Conservation (phyloP, 2,113 vertebrate genomes). For the Scopus umbretta region DNA sequence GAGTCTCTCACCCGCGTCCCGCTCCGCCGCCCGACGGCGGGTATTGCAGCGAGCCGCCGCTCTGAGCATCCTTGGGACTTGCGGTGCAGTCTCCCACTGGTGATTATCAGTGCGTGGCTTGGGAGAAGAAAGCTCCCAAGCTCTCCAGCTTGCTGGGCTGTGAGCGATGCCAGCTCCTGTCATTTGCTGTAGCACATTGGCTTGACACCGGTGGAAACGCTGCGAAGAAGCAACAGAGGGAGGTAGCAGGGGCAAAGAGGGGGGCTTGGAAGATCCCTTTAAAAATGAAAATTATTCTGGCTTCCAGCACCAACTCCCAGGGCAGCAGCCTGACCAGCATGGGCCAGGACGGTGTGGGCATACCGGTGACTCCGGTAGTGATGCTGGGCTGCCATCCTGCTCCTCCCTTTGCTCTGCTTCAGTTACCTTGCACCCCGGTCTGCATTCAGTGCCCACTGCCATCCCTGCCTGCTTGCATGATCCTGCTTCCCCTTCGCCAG, state of each 20-base stretch:
- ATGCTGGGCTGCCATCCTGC: not conserved
- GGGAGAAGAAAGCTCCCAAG: not conserved
- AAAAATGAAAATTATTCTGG: not conserved
- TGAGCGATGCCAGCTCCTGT: not conserved
- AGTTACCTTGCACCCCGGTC: not conserved
- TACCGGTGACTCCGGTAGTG: not conserved
- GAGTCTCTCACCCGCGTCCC: rapidly evolving
- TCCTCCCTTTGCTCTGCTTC: not conserved
- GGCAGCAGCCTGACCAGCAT: not conserved
- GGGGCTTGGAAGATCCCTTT: not conserved
- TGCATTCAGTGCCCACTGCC: rapidly evolving
- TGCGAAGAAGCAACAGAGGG: not conserved
- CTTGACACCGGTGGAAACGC: not conserved
- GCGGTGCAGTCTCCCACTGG: not conserved
- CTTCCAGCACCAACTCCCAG: not conserved
- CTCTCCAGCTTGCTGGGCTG: not conserved
- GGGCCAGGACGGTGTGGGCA: rapidly evolving
- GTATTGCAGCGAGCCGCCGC: too few relatives aligned
- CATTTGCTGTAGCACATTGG: not conserved
- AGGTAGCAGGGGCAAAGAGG: not conserved
- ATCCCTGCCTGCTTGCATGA: not conserved
- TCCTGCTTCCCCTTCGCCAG: not conserved
- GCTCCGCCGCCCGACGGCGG: rapidly evolving
- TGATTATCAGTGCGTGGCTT: rapidly evolving
- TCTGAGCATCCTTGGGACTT: not conserved